These are phyloP conservation scores for Aphis gossypii DNA, from an alignment of 1,140 invertebrate genomes.

Conservation along the genomic window DNA sequence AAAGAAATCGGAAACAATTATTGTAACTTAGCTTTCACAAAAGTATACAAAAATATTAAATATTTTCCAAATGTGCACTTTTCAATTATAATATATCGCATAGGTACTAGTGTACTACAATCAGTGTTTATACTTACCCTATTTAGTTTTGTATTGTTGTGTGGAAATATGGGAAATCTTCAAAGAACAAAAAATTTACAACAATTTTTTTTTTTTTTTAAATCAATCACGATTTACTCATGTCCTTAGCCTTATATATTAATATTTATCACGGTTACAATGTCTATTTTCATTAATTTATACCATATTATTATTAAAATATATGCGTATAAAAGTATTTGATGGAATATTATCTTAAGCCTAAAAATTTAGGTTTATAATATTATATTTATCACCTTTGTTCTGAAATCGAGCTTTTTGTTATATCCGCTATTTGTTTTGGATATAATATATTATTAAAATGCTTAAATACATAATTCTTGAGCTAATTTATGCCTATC, in stretches of 20 bases:
- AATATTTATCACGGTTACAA: neutral
- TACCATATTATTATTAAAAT: neutral
- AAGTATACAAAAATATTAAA: neutral
- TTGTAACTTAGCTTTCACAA: conserved; percentile 5
- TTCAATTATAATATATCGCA: neutral
- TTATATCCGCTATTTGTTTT: neutral
- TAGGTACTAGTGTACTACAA: neutral
- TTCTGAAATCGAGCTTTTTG: neutral
- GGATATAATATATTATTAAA: neutral
- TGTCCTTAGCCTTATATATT: neutral
- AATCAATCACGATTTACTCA: neutral
- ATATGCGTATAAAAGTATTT: neutral
- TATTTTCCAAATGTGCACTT: neutral
- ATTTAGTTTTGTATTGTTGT: neutral
- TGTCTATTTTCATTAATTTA: neutral
- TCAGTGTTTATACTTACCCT: neutral
- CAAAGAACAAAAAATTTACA: neutral
- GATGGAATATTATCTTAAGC: neutral
- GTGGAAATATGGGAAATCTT: neutral
- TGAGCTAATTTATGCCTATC: neutral
- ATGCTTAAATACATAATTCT: neutral
- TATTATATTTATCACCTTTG: neutral
- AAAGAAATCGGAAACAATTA: conserved; percentile 28
- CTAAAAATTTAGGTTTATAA: neutral
- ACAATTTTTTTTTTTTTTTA: neutral